These are phyloP conservation scores for Macropodus opercularis DNA, from an alignment of 2,797 vertebrate species.

Conservation along the genomic window DNA sequence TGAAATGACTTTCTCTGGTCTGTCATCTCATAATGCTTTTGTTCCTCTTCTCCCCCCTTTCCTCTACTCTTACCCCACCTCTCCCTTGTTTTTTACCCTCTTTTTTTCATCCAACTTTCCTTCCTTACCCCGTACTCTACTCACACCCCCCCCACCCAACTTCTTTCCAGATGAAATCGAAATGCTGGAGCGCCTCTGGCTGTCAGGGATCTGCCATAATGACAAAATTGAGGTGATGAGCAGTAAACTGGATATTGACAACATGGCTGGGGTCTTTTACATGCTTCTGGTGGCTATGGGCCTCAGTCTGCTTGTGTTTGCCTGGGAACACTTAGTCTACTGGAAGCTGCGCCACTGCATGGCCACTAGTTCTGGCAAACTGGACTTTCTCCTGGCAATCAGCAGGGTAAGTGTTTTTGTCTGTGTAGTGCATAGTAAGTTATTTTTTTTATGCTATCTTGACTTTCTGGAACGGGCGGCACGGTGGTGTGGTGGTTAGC, in stretches of 20 bases:
- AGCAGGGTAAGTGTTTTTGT: slow-evolving; percentile 85
- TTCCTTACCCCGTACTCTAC: not conserved
- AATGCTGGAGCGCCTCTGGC: slow-evolving; percentile 91
- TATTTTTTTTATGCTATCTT: too few relatives aligned
- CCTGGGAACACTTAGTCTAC: slow-evolving; percentile 92
- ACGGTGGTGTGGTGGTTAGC: too few relatives aligned
- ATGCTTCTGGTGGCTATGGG: slow-evolving; percentile 87
- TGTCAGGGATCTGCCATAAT: slow-evolving; percentile 91
- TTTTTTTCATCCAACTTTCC: slow-evolving; percentile 19
- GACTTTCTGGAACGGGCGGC: too few relatives aligned
- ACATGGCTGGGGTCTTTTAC: slow-evolving; percentile 88
- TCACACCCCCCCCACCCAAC: not conserved
- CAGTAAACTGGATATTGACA: slow-evolving; percentile 89
- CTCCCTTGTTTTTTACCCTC: not conserved
- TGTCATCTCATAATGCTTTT: slow-evolving; percentile 8
- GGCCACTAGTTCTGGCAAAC: slow-evolving; percentile 86
- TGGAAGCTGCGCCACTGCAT: slow-evolving; percentile 92
- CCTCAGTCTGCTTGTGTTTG: slow-evolving; percentile 83
- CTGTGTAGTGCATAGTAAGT: slow-evolving; percentile 14
- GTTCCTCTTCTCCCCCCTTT: not conserved
- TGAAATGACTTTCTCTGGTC: slow-evolving; percentile 27
- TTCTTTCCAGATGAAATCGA: slow-evolving; percentile 87
- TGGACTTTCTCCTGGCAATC: slow-evolving; percentile 91
- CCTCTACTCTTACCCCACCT: not conserved
- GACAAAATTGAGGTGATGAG: slow-evolving; percentile 93